Base-by-base conservation (phyloP, 2,888 invertebrate genomes). In the Heterodera filipjevi region DNA sequence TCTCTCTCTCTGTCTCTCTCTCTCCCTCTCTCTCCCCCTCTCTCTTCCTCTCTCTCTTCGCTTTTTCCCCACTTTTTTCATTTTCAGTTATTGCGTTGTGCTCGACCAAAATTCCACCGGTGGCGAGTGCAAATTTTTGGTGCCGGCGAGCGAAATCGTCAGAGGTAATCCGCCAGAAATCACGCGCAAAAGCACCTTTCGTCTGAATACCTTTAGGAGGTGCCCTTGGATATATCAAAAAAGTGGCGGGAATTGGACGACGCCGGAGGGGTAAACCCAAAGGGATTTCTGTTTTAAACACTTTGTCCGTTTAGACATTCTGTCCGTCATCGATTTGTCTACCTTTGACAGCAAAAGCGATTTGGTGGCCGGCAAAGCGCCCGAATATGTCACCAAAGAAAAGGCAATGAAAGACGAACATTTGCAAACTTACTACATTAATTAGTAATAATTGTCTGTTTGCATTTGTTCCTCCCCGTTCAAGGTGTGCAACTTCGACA, bases 401-500 rank as follows among this genome's bases (percentile, higher is more conserved):
- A 81, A 84, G 78, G 87, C 86, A 22, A 46, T n/a, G 53, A 39
- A 39, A 39, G 6, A n/a, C n/a, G n/a, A 12, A 3, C 35, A 39
- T 32, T 73, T 19, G 33, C 44, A 76, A 22, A 22, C 27, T n/a
- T n/a, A 12, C 12, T 66, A 30, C 22, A 27, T 12, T 49, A 33
- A 74, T 30, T 22, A 22, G 49, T 16, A 44, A 32, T 27, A 6
- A 1, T 59, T 59, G 27, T 27, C 12, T 27, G 59, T 14, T 33
- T 44, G 3, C 27, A 49, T 77, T 72, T 35, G 19, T 22, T 27
- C 14, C 35, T 19, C 27, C 19, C 16, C 19, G 30, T 77, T 81
- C 27, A 44, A 86, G 86, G 86, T 87, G 2, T 89, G 88, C 82
- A 86, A 87, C 83, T 89, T 86, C 80, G 84, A 85, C 66, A 85